A percentile compares a stretch with the other conserved stretches of the same genome.
Evolutionary conservation across 2,888 invertebrate species (phyloP).

Genomic region (Stictocephala bisonia): DNA sequence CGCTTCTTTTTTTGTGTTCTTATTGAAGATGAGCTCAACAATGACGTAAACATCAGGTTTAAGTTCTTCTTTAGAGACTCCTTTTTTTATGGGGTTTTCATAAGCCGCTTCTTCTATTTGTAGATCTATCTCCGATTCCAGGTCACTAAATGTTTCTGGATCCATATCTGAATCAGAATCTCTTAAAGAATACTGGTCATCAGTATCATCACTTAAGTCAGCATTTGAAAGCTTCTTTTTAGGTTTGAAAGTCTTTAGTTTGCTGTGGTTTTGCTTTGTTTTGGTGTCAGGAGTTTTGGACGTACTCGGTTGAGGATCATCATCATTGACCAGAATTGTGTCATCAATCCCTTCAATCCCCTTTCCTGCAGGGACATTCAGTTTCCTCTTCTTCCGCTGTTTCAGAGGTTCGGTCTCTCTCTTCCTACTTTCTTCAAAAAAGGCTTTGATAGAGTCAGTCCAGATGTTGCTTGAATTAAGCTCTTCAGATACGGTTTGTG

Average conservation of each 20-base stretch:
- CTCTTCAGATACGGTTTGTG: constrained; percentile 11
- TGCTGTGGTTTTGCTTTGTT: constrained; percentile 1
- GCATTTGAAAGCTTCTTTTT: constrained; percentile 1
- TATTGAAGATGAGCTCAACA: constrained; percentile 31
- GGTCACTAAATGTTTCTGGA: constrained; percentile 31
- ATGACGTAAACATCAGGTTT: constrained; percentile 33
- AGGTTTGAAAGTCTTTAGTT: constrained; percentile 12
- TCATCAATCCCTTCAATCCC: constrained; percentile 10
- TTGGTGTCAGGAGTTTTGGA: constrained; percentile 8
- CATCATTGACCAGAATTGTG: constrained; percentile 7
- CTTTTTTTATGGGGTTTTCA: constrained; percentile 4
- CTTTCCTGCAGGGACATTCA: constrained; percentile 9
- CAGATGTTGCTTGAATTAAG: constrained; percentile 27
- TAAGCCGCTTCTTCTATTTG: constrained; percentile 2
- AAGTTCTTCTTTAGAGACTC: too few species aligned
- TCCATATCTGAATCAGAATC: constrained; percentile 1
- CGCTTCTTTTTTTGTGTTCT: constrained; percentile 32
- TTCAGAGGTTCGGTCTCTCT: not conserved
- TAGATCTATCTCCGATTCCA: constrained; percentile 29
- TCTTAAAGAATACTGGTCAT: constrained; percentile 11
- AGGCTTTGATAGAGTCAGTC: constrained; percentile 22
- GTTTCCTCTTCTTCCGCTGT: constrained; percentile 4
- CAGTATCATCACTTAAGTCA: not conserved
- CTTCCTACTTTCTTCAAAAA: constrained; percentile 37
- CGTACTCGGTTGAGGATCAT: not conserved